Conservation (phyloP, 2,888 invertebrate species). For the Laothoe populi region DNA sequence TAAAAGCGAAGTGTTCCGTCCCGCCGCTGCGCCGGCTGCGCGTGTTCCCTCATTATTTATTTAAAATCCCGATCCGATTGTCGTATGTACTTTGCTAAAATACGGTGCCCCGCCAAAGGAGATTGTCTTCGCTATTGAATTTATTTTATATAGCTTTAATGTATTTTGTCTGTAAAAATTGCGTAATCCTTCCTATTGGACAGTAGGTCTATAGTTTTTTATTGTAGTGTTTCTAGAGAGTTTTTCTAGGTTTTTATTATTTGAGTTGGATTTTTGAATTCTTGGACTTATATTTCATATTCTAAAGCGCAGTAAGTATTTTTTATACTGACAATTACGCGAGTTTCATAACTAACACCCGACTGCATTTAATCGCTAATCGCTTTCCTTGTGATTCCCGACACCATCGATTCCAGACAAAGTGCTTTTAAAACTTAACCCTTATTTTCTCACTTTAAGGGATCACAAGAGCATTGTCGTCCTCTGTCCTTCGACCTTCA, state of each 20-base stretch:
- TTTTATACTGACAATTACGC: too few species aligned
- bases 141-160: too few species aligned
- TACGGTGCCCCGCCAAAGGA: slow-evolving; percentile 41
- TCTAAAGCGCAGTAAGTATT: too few species aligned
- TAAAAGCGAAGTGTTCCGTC: slow-evolving; percentile 53
- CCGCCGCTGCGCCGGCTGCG: slow-evolving; percentile 52
- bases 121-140: background rate
- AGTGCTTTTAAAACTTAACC: slow-evolving; percentile 81
- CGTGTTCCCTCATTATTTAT: slow-evolving; percentile 79
- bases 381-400: slow-evolving; percentile 26
- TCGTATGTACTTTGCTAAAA: slow-evolving; percentile 61
- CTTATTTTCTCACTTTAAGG: slow-evolving; percentile 79
- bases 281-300: too few species aligned
- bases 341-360: too few species aligned
- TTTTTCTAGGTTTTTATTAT: too few species aligned
- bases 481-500: slow-evolving; percentile 24
- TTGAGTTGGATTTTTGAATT: background rate
- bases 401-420: slow-evolving; percentile 45
- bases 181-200: too few species aligned
- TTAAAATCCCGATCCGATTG: slow-evolving; percentile 77
- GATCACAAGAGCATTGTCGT: slow-evolving; percentile 59
- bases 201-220: too few species aligned
- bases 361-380: background rate
- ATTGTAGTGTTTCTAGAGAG: too few species aligned
- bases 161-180: too few species aligned